Conservation (phyloP, 2,797 vertebrate species). For the Craterocephalus amniculus region DNA sequence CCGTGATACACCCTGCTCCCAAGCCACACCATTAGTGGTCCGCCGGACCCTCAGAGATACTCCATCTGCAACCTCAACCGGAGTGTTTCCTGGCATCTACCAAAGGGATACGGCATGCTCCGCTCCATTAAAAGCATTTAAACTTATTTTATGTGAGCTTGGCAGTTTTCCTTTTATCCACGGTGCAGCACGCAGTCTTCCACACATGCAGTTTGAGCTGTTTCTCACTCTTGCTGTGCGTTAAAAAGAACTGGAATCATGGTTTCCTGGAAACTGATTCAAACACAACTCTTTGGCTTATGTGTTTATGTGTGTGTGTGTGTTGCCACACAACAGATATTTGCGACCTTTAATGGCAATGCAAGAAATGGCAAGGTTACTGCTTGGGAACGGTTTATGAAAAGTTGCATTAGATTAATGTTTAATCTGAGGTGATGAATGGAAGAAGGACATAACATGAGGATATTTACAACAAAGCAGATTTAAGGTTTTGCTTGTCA, state of each 20-base stretch:
- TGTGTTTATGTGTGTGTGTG: too few relatives aligned
- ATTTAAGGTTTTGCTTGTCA: constrained; percentile 8
- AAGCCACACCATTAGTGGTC: constrained; percentile 61
- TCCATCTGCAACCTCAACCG: constrained; percentile 40
- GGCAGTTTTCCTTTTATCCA: constrained; percentile 35
- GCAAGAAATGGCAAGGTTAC: constrained; percentile 6
- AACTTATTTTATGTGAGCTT: constrained; percentile 57
- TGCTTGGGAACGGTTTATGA: background rate
- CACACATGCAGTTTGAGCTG: constrained; percentile 22
- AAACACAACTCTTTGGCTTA: constrained; percentile 27
- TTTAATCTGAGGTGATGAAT: too few relatives aligned
- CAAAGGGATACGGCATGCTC: constrained; percentile 46
- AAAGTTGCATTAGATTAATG: background rate
- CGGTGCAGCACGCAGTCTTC: constrained; percentile 19
- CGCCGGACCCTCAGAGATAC: constrained; percentile 56
- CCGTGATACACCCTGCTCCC: constrained; percentile 65
- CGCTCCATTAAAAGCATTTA: constrained; percentile 71
- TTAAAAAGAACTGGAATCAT: constrained; percentile 23
- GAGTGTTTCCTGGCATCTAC: constrained; percentile 50
- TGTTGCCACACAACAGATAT: background rate
- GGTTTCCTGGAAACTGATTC: constrained; percentile 32
- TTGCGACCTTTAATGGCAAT: background rate
- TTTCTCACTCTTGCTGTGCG: constrained; percentile 33
- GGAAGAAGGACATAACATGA: background rate
- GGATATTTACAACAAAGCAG: constrained; percentile 22